These are phyloP conservation scores for Harpagoxenus sublaevis DNA, from an alignment of 2,888 invertebrate species.

Conservation along the genomic window DNA sequence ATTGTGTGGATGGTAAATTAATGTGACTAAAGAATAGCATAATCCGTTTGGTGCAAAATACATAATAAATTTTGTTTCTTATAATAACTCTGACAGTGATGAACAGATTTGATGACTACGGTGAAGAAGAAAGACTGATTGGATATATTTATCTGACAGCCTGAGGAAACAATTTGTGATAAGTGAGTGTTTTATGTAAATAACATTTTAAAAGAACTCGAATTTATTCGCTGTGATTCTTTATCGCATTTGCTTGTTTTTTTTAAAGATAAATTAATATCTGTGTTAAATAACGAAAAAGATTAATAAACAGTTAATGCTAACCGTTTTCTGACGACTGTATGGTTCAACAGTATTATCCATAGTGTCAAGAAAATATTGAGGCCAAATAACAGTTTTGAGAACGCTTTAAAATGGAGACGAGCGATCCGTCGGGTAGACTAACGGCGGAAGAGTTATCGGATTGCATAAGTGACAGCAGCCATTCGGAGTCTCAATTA, in stretches of 20 bases:
- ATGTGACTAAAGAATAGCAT: not conserved
- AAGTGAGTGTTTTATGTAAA: conserved; percentile 9
- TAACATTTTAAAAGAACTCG: not conserved
- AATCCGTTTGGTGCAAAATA: not conserved
- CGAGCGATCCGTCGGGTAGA: conserved; percentile 75
- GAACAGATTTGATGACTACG: conserved; percentile 9
- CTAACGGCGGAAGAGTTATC: conserved; percentile 76
- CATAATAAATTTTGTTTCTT: not conserved
- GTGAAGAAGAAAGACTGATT: conserved; percentile 31
- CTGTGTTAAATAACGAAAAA: not conserved
- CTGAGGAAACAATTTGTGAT: not conserved
- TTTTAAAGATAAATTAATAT: not conserved
- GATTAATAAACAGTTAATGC: not conserved
- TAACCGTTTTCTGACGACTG: not conserved
- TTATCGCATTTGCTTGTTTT: not conserved
- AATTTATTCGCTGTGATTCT: not conserved
- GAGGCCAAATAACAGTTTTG: not conserved
- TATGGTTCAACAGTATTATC: not conserved
- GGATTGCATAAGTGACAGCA: conserved; percentile 78
- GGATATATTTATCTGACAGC: not conserved
- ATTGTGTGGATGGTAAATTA: not conserved
- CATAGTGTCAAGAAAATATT: not conserved
- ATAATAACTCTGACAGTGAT: conserved; percentile 3
- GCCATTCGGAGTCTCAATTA: conserved; percentile 79
- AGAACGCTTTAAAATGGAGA: conserved; percentile 73